Evolutionary conservation across 2,113 vertebrate genomes (phyloP).

Genomic region (Nestor notabilis): DNA sequence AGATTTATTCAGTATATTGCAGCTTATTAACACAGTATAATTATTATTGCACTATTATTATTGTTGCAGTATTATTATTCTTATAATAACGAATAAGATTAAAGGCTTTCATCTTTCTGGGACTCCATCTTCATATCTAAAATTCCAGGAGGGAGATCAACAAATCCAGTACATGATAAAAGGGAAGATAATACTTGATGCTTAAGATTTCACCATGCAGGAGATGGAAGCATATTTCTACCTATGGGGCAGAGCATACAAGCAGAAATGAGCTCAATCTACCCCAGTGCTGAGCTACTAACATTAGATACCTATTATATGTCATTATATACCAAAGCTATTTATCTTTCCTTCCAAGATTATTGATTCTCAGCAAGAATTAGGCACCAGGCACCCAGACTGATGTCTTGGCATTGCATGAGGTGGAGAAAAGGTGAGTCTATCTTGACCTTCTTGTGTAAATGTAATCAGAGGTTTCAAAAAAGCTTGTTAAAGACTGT

Average conservation of each 20-base stretch:
- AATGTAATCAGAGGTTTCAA: not conserved
- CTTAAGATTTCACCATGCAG: not conserved
- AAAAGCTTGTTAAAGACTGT: not conserved
- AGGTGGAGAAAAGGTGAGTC: not conserved
- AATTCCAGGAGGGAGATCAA: not conserved
- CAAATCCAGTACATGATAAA: not conserved
- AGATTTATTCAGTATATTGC: not conserved
- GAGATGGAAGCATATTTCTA: not conserved
- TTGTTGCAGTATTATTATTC: not conserved
- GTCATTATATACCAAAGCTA: not conserved
- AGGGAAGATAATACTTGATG: not conserved
- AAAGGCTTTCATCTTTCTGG: not conserved
- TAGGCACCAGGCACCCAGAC: not conserved
- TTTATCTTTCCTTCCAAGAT: not conserved
- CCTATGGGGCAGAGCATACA: not conserved
- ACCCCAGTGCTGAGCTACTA: not conserved
- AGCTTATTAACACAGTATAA: not conserved
- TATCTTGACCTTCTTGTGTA: not conserved
- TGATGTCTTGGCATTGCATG: not conserved
- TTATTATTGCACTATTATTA: not conserved
- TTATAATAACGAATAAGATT: not conserved
- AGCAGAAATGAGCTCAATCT: not conserved
- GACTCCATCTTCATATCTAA: not conserved
- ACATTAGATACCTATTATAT: not conserved
- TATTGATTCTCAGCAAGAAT: not conserved